These are phyloP conservation scores for Notolepis coatsorum DNA, from an alignment of 2,797 vertebrate genomes.

Conservation along the genomic window DNA sequence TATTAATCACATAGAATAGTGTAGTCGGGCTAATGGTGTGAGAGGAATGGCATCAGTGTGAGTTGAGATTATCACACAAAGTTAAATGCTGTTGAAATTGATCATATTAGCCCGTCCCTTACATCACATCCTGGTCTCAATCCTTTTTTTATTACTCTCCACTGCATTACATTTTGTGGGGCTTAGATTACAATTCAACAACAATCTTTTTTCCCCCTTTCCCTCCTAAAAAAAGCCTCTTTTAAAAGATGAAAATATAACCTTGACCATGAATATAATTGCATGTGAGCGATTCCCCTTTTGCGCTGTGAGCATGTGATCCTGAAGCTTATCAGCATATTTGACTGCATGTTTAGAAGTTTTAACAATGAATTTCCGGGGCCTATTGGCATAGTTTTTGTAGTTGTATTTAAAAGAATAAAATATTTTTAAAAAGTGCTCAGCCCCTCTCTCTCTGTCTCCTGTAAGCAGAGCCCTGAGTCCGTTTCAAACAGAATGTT, in stretches of 20 bases:
- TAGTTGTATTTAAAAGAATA: not conserved
- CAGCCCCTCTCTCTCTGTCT: constrained; percentile 30
- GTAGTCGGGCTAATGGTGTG: not conserved
- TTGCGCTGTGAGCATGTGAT: constrained; percentile 35
- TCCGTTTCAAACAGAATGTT: constrained; percentile 59
- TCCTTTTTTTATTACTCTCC: constrained; percentile 20
- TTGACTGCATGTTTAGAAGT: constrained; percentile 38
- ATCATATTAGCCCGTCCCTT: constrained; percentile 13
- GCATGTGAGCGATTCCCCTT: constrained; percentile 23
- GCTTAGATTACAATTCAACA: constrained; percentile 41
- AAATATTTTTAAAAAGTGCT: constrained; percentile 26
- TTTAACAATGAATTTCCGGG: constrained; percentile 54
- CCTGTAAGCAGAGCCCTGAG: constrained; percentile 34
- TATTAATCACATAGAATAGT: not conserved
- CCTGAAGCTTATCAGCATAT: constrained; percentile 36
- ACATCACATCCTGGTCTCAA: constrained; percentile 10
- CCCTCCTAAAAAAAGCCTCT: constrained; percentile 23
- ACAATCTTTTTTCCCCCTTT: constrained; percentile 8
- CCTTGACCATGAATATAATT: constrained; percentile 12
- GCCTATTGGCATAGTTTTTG: constrained; percentile 38
- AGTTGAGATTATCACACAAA: not conserved
- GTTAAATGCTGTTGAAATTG: not conserved
- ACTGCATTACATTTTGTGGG: constrained; percentile 20
- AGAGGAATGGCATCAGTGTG: not conserved
- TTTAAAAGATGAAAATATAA: constrained; percentile 29